phyloP scores from a whole-genome alignment of 2,888 invertebrate genomes.

The Caenorhabditis macrosperma region DNA sequence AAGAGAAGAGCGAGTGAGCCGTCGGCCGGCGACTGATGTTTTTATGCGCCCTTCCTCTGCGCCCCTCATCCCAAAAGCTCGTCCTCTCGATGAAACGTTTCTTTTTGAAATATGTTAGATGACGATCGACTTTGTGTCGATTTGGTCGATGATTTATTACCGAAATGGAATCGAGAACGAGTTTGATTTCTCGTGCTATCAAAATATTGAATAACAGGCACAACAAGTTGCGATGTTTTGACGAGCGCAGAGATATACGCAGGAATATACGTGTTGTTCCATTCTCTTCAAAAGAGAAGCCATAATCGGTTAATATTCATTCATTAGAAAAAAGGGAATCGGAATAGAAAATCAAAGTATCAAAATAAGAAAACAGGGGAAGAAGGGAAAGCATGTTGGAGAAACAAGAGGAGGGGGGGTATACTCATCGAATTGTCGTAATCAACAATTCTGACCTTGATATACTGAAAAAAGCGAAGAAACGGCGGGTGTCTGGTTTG shows the following conservation, averaged over 20 bases:
- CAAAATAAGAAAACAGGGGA: background rate
- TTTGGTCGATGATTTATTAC: slow-evolving; percentile 35
- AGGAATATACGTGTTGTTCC: too few relatives aligned
- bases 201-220: too few relatives aligned
- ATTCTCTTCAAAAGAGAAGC: too few relatives aligned
- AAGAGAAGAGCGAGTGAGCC: slow-evolving; percentile 30
- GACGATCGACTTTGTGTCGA: background rate
- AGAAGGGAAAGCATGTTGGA: background rate
- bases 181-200: background rate
- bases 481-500: slow-evolving; percentile 43
- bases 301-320: too few relatives aligned
- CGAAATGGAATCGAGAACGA: background rate
- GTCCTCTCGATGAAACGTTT: slow-evolving; percentile 1
- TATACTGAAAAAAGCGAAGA: slow-evolving; percentile 30
- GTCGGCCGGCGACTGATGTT: slow-evolving; percentile 9
- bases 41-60: slow-evolving; percentile 9
- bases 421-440: slow-evolving; percentile 9
- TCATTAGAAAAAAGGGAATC: background rate
- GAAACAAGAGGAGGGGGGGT: slow-evolving; percentile 11
- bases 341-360: too few relatives aligned
- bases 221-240: too few relatives aligned
- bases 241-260: too few relatives aligned
- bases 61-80: slow-evolving; percentile 8
- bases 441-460: slow-evolving; percentile 42
- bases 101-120: background rate